A percentile compares a stretch with the other conserved stretches of the same genome.
Evolutionary conservation across 1,140 invertebrate species (phyloP).

Genomic region (Zophobas atratus): DNA sequence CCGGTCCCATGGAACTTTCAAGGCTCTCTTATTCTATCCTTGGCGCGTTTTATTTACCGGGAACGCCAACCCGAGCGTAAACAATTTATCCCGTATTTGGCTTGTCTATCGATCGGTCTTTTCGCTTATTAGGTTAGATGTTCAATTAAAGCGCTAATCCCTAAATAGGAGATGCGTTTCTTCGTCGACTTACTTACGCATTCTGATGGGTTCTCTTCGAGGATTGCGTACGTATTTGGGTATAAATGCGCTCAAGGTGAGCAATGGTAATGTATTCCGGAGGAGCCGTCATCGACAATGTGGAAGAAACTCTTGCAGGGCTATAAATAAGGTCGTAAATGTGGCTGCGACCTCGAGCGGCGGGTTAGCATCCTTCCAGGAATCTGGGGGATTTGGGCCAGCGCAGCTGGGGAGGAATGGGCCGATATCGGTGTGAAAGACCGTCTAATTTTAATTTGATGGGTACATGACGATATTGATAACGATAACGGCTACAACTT

Average conservation of each 20-base stretch:
- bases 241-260: constrained; percentile 33
- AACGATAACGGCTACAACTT: too few species aligned
- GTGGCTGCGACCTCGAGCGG: not conserved
- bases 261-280: constrained; percentile 19
- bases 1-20: constrained; percentile 4
- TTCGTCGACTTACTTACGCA: constrained; percentile 16
- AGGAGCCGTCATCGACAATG: constrained; percentile 13
- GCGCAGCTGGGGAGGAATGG: not conserved
- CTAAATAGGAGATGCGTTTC: constrained; percentile 25
- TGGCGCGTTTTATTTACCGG: constrained; percentile 10
- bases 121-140: constrained; percentile 22
- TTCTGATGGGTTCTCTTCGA: constrained; percentile 3
- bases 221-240: constrained; percentile 16
- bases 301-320: not conserved
- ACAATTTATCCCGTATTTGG: constrained; percentile 35
- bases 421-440: too few species aligned
- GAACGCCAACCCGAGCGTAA: constrained; percentile 3
- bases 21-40: not conserved
- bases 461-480: too few species aligned
- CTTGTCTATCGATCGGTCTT: not conserved
- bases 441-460: too few species aligned
- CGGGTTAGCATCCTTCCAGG: not conserved
- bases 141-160: constrained; percentile 21
- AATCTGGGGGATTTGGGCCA: not conserved
- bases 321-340: not conserved